These are phyloP conservation scores for Alitta virens DNA, from an alignment of 2,888 invertebrate genomes.

Conservation along the genomic window DNA sequence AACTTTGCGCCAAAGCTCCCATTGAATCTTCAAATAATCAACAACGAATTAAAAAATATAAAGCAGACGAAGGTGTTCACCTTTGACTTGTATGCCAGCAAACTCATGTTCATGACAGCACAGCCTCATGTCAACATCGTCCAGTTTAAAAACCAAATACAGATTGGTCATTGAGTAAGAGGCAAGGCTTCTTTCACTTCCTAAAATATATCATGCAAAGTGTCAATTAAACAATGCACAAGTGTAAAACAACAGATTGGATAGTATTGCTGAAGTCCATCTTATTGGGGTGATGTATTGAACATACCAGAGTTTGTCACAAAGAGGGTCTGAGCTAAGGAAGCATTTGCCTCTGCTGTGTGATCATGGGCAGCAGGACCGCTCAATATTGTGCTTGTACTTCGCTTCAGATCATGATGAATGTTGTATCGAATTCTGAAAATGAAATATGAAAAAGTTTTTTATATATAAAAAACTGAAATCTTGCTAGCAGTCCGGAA, in stretches of 20 bases:
- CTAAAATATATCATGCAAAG: no score
- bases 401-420: slow-evolving; percentile 17
- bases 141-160: slow-evolving; percentile 69
- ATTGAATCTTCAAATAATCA: background rate
- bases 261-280: no score
- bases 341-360: background rate
- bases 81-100: slow-evolving; percentile 65
- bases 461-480: no score
- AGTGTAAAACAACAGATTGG: no score
- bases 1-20: no score
- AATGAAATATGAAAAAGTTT: no score
- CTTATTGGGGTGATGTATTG: no score
- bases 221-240: no score
- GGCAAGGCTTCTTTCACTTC: no score
- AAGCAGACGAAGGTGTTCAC: slow-evolving; percentile 28
- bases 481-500: no score
- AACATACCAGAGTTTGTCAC: background rate
- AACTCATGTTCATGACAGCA: slow-evolving; percentile 73
- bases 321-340: slow-evolving; percentile 14
- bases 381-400: slow-evolving; percentile 27
- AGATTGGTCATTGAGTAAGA: slow-evolving; percentile 64
- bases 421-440: slow-evolving; percentile 9
- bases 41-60: background rate
- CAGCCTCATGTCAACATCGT: slow-evolving; percentile 66
- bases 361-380: background rate